These are phyloP conservation scores for Megaustenia siamemsis DNA, from an alignment of 2,888 invertebrate species.

Conservation along the genomic window DNA sequence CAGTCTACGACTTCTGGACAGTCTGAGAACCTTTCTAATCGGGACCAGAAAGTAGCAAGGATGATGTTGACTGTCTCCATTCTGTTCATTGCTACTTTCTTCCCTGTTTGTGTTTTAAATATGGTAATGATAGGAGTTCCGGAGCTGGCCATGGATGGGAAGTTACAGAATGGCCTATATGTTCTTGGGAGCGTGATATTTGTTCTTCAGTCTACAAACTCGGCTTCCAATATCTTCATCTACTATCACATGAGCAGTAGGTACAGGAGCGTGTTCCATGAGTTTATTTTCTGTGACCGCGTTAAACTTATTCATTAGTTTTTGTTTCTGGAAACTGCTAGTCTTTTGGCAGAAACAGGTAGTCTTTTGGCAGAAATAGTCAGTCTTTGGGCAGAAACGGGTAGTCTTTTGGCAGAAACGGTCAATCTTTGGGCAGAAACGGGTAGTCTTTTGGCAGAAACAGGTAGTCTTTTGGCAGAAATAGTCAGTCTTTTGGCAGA, in stretches of 20 bases:
- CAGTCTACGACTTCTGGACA: background rate
- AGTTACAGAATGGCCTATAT: background rate
- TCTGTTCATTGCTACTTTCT: slow-evolving; percentile 18
- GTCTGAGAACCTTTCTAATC: slow-evolving; percentile 6
- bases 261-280: slow-evolving; percentile 24
- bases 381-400: too few species aligned
- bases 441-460: too few species aligned
- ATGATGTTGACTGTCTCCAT: slow-evolving; percentile 26
- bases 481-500: too few species aligned
- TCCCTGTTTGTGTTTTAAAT: background rate
- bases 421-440: too few species aligned
- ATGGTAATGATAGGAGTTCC: slow-evolving; percentile 1
- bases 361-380: too few species aligned
- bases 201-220: slow-evolving; percentile 32
- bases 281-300: background rate
- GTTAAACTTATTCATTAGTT: too few species aligned
- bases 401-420: too few species aligned
- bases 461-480: too few species aligned
- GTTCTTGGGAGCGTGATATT: background rate
- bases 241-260: slow-evolving; percentile 40
- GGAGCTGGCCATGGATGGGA: background rate
- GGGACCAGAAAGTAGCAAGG: slow-evolving; percentile 34
- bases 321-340: too few species aligned
- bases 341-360: too few species aligned
- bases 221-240: slow-evolving; percentile 31